Base-by-base conservation (phyloP, 1,140 invertebrate genomes). In the Sarcophaga peregrina region DNA sequence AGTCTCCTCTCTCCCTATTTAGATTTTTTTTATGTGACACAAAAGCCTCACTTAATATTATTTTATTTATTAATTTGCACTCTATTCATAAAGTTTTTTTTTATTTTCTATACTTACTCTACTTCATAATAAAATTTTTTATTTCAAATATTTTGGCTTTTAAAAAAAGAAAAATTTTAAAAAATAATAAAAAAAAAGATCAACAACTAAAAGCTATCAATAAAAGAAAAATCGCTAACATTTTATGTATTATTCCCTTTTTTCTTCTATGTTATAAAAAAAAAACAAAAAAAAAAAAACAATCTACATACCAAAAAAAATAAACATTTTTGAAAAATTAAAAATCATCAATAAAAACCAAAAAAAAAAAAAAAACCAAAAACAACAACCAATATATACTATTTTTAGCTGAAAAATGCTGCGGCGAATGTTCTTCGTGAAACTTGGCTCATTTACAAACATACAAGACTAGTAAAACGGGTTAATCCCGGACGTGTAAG, bases 381-480 rank as follows among this genome's bases (percentile, higher is more conserved):
- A 76, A 76, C 25, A 76, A 76, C 13, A 74, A 76, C 74, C 74
- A 50, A 78, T 78, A 78, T 78, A 78, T 50, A 78, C 75, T 50
- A 20, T 68, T 87, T 89, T 87, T 89, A 98, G 98, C 93, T 99
- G 91, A 99, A 99, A 95, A 99, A 99, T 92, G 97, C 98, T 85
- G 99, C 99, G 86, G 99, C 99, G 83, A 99, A 99, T 92, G 99
- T 99, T 84, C 93, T 99, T 85, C 93, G 99, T 88, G 99, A 99
- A 93, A 99, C 99, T 83, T 99, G 99, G 99, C 94, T 99, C 87
- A 99, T 99, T 90, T 99, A 99, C 92, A 99, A 99, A 93, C 97
- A 99, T 92, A 99, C 99, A 86, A 96, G 98, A 90, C 93, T 99
- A 86, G 98, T 98, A 86, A 99, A 99, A 92, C 95, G 97, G 90